Base-by-base conservation (phyloP, 1,140 invertebrate genomes). In the Sarcophaga bullata region DNA sequence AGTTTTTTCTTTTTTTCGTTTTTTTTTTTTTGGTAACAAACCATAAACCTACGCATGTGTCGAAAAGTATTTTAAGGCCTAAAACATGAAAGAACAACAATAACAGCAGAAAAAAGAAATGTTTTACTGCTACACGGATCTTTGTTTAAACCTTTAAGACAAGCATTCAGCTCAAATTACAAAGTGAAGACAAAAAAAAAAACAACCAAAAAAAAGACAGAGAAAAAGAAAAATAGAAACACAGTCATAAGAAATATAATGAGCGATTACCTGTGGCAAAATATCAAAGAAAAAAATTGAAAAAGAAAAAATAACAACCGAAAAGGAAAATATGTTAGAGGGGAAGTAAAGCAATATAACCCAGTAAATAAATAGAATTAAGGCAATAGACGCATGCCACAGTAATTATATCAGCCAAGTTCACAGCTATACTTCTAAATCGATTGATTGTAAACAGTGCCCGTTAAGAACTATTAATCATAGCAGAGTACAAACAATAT, bases 211-310 rank as follows among this genome's bases (percentile, higher is more conserved):
- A 37, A 37, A 37, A 37, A 37, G 1, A 68, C 62, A 68, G 1
- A 76, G 0, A 75, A 73, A 17, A 73, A 5, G 8, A 37, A 37
- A 37, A 2, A 37, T 37, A 73, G 6, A 73, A 17, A 47, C n/a
- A 73, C 8, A 75, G 9, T 76, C 46, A 76, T 76, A 76, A 76
- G 17, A 48, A 76, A 48, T n/a, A 76, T 50, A 76, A 76, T 76
- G 73, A 76, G 62, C 17, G 62, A 68, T 68, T 68, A 68, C 62
- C 17, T 19, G n/a, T 19, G 62, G 62, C n/a, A 8, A 68, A 19
- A 68, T 7, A 2, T 68, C 5, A 68, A 68, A 68, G 62, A 68
- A 8, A n/a, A n/a, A 7, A 7, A 58, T 15, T 15, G 54, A 13
- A 13, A 13, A 15, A 58, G 54, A 7, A 58, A 58, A 58, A 58